These are phyloP conservation scores for Spodoptera exigua DNA, from an alignment of 2,888 invertebrate genomes.

Conservation along the genomic window DNA sequence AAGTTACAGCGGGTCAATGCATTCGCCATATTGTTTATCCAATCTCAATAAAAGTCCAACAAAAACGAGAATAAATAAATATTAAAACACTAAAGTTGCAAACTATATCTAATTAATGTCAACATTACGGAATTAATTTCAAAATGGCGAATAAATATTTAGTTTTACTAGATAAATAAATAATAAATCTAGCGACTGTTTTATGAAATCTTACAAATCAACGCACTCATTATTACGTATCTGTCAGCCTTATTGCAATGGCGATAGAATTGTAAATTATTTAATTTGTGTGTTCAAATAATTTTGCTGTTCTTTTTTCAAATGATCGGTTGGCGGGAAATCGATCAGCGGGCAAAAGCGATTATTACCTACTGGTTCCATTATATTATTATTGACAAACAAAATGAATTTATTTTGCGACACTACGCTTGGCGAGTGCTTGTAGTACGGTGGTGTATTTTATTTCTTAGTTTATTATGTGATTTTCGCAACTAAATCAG, in stretches of 20 bases:
- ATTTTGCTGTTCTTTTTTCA: slow-evolving; percentile 33
- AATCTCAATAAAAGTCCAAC: slow-evolving; percentile 9
- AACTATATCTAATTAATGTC: slow-evolving; percentile 40
- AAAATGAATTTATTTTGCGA: slow-evolving; percentile 30
- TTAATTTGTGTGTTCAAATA: slow-evolving; percentile 6
- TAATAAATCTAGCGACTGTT: slow-evolving; percentile 13
- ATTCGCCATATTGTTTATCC: slow-evolving; percentile 22
- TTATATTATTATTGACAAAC: slow-evolving; percentile 48
- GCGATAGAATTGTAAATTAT: slow-evolving; percentile 17
- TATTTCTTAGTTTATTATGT: neutral
- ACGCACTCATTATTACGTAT: slow-evolving; percentile 22
- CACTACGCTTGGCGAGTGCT: neutral
- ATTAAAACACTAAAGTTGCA: slow-evolving; percentile 17
- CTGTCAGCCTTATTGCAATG: neutral
- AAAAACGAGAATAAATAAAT: slow-evolving; percentile 31
- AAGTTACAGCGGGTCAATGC: slow-evolving; percentile 8
- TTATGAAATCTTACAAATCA: slow-evolving; percentile 43
- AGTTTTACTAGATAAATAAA: slow-evolving; percentile 16
- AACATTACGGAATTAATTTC: slow-evolving; percentile 40
- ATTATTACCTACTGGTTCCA: slow-evolving; percentile 40
- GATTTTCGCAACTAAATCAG: slow-evolving; percentile 5
- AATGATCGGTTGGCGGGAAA: slow-evolving; percentile 42
- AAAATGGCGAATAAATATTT: slow-evolving; percentile 43
- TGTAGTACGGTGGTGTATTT: too few species aligned
- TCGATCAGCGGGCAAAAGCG: slow-evolving; percentile 27